These are phyloP conservation scores for Lumbricus terrestris DNA, from an alignment of 2,888 invertebrate species.

Conservation along the genomic window DNA sequence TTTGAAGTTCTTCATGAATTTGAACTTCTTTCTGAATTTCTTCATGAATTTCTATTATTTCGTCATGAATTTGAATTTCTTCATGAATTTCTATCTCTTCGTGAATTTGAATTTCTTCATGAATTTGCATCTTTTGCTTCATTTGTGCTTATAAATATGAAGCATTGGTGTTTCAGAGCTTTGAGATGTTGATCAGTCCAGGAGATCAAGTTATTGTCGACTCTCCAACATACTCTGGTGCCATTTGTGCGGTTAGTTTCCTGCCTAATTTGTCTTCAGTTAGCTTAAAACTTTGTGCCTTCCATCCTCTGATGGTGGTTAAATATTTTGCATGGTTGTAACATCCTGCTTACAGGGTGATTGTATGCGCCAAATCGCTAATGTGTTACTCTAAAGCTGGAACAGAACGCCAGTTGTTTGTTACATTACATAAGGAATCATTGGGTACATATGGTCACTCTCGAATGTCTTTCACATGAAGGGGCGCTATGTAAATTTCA, in stretches of 20 bases:
- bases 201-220: conserved; percentile 73
- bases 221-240: conserved; percentile 72
- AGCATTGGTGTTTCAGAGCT: conserved; percentile 60
- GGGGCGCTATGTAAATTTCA: no score
- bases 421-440: no score
- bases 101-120: not conserved
- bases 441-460: no score
- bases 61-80: not conserved
- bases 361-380: no score
- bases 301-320: not conserved
- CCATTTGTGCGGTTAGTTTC: conserved; percentile 59
- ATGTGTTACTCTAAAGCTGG: no score
- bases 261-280: not conserved
- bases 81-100: not conserved
- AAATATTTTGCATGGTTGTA: not conserved
- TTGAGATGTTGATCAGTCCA: conserved; percentile 71
- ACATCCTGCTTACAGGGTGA: no score
- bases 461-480: no score
- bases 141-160: no score
- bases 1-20: not conserved
- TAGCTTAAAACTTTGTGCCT: not conserved
- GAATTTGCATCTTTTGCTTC: not conserved
- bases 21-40: not conserved
- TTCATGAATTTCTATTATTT: not conserved
- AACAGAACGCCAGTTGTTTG: no score